These are phyloP conservation scores for Heterodera carotae DNA, from an alignment of 1,140 invertebrate species.

Conservation along the genomic window DNA sequence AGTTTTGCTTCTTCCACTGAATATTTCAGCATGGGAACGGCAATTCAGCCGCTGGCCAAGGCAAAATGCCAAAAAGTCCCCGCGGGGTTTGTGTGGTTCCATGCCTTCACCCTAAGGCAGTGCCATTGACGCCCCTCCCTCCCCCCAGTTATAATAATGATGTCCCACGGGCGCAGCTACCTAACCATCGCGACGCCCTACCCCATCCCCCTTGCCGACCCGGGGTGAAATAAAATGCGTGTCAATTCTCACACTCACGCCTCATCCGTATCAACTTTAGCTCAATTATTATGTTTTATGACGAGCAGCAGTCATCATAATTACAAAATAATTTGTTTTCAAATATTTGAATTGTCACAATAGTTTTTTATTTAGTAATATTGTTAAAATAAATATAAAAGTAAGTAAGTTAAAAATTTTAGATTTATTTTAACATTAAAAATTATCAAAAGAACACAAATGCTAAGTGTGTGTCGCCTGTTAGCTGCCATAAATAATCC, in stretches of 20 bases:
- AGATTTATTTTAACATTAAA: too few relatives aligned
- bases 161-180: neutral
- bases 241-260: neutral
- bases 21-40: slow-evolving; percentile 5
- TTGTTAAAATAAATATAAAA: too few relatives aligned
- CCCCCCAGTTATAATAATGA: neutral
- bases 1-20: neutral
- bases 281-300: neutral
- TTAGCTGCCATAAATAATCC: neutral
- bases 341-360: too few relatives aligned
- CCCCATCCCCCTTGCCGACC: too few relatives aligned
- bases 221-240: neutral
- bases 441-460: neutral
- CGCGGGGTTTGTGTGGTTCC: too few relatives aligned
- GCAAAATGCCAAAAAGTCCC: neutral
- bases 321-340: neutral
- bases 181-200: too few relatives aligned
- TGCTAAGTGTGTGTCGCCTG: neutral
- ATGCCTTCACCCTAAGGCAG: too few relatives aligned
- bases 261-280: neutral
- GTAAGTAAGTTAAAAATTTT: too few relatives aligned
- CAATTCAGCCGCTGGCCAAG: neutral
- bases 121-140: too few relatives aligned
- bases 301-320: neutral
- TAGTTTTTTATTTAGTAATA: too few relatives aligned